Evolutionary conservation across 2,113 vertebrate species (phyloP), one percentile per base, ranked within the genome.

Genomic region (Osmerus eperlanus): DNA sequence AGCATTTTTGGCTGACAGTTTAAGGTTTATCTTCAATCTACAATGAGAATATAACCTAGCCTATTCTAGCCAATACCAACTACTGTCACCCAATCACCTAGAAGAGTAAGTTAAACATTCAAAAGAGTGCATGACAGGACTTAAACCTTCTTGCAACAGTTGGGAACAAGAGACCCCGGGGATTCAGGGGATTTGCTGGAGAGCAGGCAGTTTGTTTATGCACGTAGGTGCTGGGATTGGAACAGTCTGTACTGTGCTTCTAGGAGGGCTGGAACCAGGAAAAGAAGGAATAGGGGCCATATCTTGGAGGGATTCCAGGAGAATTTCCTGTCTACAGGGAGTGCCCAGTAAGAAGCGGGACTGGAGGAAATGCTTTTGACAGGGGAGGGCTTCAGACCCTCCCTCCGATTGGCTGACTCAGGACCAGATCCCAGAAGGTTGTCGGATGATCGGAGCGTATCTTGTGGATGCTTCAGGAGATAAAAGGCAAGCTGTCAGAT

Each of bases 271-370:
- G 28, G 68, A 75, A 54, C 78, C 74, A 52, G 36, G 80, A 74
- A 78, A 81, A 59, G 18, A 13, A 13, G 68, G 71, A 47, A 28
- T 29, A 54, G 68, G 83, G 79, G 77, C n/a, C 0, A 29, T 14
- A 77, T 68, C 81, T 78, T 88, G 84, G 85, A 84, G 41, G 1
- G 0, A 23, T 36, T 87, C 85, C 84, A 54, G 58, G 47, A 61
- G 69, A 59, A 67, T 92, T 92, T 86, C 95, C 95, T 94, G 93
- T 93, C 93, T 82, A 89, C 91, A 19, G 94, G 93, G 82, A 93
- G 94, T 0, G 94, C 90, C 91, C 87, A 88, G 58, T 86, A 89
- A 13, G 72, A 73, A 9, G 87, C 41, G 83, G 67, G 86, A 90
- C 81, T 91, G 94, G 79, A 86, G 84, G 85, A 90, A 87, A 85